These are phyloP conservation scores for Spilogale gracilis DNA, from an alignment of 2,113 vertebrate species.

Conservation along the genomic window DNA sequence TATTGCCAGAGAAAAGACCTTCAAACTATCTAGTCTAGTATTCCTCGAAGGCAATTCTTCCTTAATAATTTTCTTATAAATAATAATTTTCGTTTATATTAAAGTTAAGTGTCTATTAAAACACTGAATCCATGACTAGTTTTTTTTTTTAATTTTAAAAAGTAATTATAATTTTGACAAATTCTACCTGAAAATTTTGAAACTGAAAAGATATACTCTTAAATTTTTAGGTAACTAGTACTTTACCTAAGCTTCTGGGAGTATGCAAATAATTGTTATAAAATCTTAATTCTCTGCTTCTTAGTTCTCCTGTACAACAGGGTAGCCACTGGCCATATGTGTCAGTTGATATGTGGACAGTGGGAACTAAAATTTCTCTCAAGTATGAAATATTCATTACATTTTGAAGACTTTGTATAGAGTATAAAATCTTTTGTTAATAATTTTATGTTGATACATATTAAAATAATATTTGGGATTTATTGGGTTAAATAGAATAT, in stretches of 20 bases:
- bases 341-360: neutral
- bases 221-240: neutral
- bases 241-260: neutral
- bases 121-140: neutral
- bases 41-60: neutral
- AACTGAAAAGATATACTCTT: neutral
- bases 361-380: neutral
- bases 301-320: neutral
- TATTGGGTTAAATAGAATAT: neutral
- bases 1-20: neutral
- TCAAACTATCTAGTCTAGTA: neutral
- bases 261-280: neutral
- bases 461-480: conserved; percentile 41
- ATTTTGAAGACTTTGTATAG: neutral
- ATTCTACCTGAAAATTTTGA: neutral
- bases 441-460: neutral
- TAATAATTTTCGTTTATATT: neutral
- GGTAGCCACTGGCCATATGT: neutral
- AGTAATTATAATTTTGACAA: neutral
- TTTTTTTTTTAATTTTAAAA: neutral
- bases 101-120: neutral
- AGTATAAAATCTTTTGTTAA: neutral
- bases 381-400: neutral
- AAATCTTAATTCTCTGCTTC: neutral
- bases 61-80: neutral